phyloP scores from a whole-genome alignment of 2,888 invertebrate species.

The Griposia aprilina region DNA sequence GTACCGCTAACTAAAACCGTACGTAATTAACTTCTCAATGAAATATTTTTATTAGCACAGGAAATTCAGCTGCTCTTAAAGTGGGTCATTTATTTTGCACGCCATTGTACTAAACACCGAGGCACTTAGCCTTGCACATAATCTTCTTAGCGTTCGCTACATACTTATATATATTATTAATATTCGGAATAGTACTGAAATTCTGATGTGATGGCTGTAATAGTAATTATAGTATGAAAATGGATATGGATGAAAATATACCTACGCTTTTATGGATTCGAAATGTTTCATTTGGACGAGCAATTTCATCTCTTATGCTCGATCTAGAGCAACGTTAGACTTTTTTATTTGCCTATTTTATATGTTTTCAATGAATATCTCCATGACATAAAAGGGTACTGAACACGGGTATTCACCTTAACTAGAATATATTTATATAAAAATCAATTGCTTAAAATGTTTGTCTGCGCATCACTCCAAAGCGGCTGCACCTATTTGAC shows the following conservation, averaged over 20 bases:
- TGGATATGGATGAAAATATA: not conserved
- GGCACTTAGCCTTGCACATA: constrained; percentile 67
- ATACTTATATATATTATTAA: constrained; percentile 49
- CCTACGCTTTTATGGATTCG: too few species aligned
- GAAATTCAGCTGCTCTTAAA: constrained; percentile 59
- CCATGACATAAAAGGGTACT: not conserved
- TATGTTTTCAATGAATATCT: not conserved
- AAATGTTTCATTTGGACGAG: not conserved
- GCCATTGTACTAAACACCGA: constrained; percentile 63
- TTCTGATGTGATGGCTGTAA: constrained; percentile 14
- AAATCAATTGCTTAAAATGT: too few species aligned
- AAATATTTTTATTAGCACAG: constrained; percentile 55
- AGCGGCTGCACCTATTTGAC: too few species aligned
- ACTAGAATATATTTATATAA: not conserved
- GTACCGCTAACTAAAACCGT: constrained; percentile 31
- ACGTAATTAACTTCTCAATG: constrained; percentile 43
- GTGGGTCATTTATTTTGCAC: constrained; percentile 57
- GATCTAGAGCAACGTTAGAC: not conserved
- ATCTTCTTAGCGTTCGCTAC: constrained; percentile 66
- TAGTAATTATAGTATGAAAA: not conserved
- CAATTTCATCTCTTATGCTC: not conserved
- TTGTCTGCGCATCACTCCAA: too few species aligned
- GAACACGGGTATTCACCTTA: not conserved
- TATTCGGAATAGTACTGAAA: constrained; percentile 39
- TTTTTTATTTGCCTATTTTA: constrained; percentile 16